These are phyloP conservation scores for Halcyon malimbica DNA, from an alignment of 2,113 vertebrate species.

Conservation along the genomic window DNA sequence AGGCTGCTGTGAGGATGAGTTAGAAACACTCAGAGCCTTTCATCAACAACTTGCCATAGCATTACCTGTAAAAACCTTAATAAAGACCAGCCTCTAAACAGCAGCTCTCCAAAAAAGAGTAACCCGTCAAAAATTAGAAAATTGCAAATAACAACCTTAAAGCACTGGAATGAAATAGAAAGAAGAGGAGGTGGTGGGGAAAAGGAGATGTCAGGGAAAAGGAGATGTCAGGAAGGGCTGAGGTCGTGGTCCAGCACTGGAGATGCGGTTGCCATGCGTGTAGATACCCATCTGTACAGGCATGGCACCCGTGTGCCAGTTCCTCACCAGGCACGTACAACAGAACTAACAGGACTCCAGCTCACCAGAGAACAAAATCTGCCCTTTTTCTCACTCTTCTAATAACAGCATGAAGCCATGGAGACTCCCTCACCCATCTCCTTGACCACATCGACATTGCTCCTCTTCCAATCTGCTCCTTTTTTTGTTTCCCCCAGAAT, in stretches of 20 bases:
- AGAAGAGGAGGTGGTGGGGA: background rate
- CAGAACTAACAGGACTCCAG: background rate
- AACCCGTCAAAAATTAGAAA: background rate
- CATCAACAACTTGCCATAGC: background rate
- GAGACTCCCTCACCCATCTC: background rate
- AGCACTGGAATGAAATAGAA: background rate
- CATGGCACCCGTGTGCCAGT: fast-evolving
- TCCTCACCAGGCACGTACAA: background rate
- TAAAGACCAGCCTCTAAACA: background rate
- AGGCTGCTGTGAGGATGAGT: background rate
- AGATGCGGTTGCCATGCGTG: fast-evolving
- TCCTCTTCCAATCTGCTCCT: background rate
- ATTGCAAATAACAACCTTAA: background rate
- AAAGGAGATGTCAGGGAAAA: background rate
- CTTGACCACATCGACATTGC: background rate
- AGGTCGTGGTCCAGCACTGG: fast-evolving
- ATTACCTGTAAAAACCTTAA: background rate
- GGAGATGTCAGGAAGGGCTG: background rate
- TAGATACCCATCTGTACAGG: fast-evolving
- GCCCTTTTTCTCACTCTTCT: background rate
- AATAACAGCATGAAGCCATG: fast-evolving
- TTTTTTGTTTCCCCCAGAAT: background rate
- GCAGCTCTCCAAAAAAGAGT: background rate
- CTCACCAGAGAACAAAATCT: background rate
- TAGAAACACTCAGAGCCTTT: background rate